Evolutionary conservation across 2,888 invertebrate species (phyloP).

Genomic region (Rutpela maculata): DNA sequence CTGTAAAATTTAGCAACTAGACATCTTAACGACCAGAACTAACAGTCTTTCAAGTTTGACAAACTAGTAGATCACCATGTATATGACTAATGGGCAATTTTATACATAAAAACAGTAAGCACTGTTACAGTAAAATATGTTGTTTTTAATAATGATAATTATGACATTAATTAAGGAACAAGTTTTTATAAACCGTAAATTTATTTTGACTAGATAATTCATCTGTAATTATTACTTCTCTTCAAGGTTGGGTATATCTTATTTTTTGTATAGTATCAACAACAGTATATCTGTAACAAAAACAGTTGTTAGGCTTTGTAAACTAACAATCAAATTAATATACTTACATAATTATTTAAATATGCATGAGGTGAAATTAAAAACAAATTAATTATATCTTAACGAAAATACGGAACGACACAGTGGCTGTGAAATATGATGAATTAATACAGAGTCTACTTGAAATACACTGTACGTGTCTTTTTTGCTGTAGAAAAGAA

Average conservation of each 20-base stretch:
- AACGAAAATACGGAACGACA: neutral
- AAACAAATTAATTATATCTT: conserved; percentile 18
- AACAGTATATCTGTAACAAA: neutral
- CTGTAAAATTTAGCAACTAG: too few relatives aligned
- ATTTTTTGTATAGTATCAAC: neutral
- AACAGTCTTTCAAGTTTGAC: too few relatives aligned
- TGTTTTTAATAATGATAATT: conserved; percentile 18
- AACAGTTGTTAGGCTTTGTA: neutral
- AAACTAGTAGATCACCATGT: too few relatives aligned
- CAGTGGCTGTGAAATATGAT: neutral
- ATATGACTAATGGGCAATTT: neutral
- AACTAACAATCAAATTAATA: conserved; percentile 3
- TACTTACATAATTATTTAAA: neutral
- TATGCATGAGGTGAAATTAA: neutral
- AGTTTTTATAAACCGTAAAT: conserved; percentile 22
- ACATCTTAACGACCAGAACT: too few relatives aligned
- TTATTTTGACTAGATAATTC: conserved; percentile 27
- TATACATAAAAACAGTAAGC: neutral
- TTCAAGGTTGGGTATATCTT: conserved; percentile 23
- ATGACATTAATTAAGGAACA: conserved; percentile 6
- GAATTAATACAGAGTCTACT: neutral
- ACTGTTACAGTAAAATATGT: neutral
- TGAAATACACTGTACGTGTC: too few relatives aligned
- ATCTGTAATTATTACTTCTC: conserved; percentile 27
- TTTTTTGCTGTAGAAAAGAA: too few relatives aligned